phyloP scores from a whole-genome alignment of 2,113 vertebrate genomes.

The Cinclus mexicanus region DNA sequence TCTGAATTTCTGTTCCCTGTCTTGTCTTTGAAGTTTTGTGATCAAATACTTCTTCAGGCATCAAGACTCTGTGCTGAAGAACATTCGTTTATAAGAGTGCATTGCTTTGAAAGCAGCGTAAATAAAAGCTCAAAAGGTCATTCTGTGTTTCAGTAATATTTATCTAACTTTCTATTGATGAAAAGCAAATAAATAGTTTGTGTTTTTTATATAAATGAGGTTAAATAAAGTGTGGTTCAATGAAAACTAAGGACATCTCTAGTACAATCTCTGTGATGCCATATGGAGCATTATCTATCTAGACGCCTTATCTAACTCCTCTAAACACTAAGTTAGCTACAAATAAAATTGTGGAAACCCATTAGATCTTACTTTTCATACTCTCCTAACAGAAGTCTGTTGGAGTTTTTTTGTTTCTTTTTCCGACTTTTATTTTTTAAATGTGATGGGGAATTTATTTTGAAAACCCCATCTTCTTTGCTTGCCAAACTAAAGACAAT shows the following conservation, averaged over 20 bases:
- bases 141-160: slow-evolving; percentile 52
- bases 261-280: background rate
- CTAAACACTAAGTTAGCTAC: slow-evolving; percentile 7
- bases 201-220: slow-evolving; percentile 55
- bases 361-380: background rate
- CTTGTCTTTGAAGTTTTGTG: slow-evolving; percentile 12
- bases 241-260: slow-evolving; percentile 24
- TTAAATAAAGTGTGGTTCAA: slow-evolving; percentile 28
- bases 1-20: background rate
- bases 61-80: background rate
- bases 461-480: background rate
- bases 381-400: background rate
- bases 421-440: background rate
- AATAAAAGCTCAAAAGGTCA: slow-evolving; percentile 56
- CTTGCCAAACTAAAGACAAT: background rate
- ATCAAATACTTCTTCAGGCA: slow-evolving; percentile 35
- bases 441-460: background rate
- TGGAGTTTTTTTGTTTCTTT: background rate
- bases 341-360: slow-evolving; percentile 23
- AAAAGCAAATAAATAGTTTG: slow-evolving; percentile 53
- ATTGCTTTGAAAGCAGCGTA: slow-evolving; percentile 14
- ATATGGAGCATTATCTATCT: background rate
- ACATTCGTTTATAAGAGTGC: background rate
- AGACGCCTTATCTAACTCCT: slow-evolving; percentile 15
- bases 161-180: slow-evolving; percentile 46